Conservation (phyloP, 2,888 invertebrate genomes). For the Idaea aversata region DNA sequence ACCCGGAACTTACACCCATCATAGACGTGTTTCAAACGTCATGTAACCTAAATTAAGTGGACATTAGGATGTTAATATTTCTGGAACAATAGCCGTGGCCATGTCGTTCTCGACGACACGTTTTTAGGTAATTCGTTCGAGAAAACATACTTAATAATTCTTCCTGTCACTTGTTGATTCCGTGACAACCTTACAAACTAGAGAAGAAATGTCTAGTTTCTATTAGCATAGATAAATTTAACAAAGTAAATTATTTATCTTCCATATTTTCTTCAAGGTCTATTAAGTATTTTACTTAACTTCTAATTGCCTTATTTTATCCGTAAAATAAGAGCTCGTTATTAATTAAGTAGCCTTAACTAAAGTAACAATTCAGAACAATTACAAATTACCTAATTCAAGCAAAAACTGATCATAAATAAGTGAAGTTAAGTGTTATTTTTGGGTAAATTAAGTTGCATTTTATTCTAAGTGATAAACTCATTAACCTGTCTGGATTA, state of each 20-base stretch:
- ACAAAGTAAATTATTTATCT: background rate
- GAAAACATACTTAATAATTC: background rate
- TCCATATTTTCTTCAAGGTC: background rate
- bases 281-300: background rate
- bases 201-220: background rate
- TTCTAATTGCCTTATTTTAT: background rate
- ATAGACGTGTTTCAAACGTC: slow-evolving; percentile 22
- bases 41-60: slow-evolving; percentile 55
- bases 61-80: slow-evolving; percentile 53
- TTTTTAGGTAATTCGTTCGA: slow-evolving; percentile 10
- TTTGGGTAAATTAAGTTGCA: background rate
- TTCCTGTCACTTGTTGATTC: background rate
- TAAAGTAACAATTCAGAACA: background rate
- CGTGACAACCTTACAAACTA: background rate
- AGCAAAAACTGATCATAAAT: slow-evolving; percentile 7
- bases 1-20: slow-evolving; percentile 48
- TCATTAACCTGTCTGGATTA: slow-evolving; percentile 31
- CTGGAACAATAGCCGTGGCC: slow-evolving; percentile 45
- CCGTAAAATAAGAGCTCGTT: background rate
- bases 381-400: background rate
- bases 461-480: slow-evolving; percentile 21
- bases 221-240: background rate
- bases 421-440: slow-evolving; percentile 8
- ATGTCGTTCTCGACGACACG: slow-evolving; percentile 33
- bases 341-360: background rate